Conservation (phyloP, 2,797 vertebrate species). For the Esox masquinongy region DNA sequence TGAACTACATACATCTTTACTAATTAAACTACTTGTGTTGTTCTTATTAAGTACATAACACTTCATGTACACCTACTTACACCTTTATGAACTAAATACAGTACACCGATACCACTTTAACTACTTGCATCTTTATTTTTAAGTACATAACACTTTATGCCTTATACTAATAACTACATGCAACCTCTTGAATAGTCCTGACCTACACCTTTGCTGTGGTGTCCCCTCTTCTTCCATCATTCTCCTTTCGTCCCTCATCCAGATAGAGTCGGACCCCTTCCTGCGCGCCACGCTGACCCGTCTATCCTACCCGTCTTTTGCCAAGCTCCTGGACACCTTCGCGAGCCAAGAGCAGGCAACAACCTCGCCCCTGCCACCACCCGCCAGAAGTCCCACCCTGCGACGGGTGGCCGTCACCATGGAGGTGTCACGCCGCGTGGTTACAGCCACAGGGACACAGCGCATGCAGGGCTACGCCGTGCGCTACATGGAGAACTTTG, state of each 20-base stretch:
- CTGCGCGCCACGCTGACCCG: slow-evolving; percentile 65
- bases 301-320: slow-evolving; percentile 80
- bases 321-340: slow-evolving; percentile 78
- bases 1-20: no score
- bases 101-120: no score
- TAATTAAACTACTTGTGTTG: no score
- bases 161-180: neutral
- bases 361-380: slow-evolving; percentile 14
- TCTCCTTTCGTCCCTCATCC: neutral
- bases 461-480: slow-evolving; percentile 79
- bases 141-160: no score
- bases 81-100: no score
- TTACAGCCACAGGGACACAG: slow-evolving; percentile 79
- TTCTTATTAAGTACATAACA: no score
- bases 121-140: no score
- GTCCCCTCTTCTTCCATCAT: no score
- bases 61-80: no score
- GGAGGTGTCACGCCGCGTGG: slow-evolving; percentile 84
- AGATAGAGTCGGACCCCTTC: slow-evolving; percentile 70
- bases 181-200: neutral
- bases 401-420: slow-evolving; percentile 82
- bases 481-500: slow-evolving; percentile 85
- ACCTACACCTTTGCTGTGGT: neutral
- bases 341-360: slow-evolving; percentile 40
- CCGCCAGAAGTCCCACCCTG: slow-evolving; percentile 71